phyloP scores from a whole-genome alignment of 1,140 invertebrate genomes.

The Neodiprion virginianus region DNA sequence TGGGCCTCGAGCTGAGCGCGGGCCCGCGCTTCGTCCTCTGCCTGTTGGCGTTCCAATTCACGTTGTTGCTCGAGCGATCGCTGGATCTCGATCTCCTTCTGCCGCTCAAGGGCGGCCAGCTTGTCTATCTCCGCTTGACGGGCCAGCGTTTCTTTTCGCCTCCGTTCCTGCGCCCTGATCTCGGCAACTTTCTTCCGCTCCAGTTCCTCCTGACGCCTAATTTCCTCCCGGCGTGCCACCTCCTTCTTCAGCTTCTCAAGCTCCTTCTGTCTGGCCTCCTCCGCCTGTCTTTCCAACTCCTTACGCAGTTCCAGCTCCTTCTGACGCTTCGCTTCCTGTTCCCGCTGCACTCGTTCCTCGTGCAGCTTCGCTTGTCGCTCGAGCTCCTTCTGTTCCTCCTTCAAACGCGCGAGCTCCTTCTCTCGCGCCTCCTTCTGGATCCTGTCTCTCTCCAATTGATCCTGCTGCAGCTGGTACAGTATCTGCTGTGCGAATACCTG shows the following conservation, averaged over 20 bases:
- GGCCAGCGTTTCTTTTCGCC: conserved; percentile 29
- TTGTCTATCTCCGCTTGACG: conserved; percentile 30
- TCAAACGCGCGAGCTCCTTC: conserved; percentile 49
- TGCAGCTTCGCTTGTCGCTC: conserved; percentile 50
- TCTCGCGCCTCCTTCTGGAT: conserved; percentile 44
- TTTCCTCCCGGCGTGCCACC: conserved; percentile 38
- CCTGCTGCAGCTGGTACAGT: conserved; percentile 56
- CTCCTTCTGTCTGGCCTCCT: conserved; percentile 47
- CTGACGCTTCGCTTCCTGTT: conserved; percentile 50
- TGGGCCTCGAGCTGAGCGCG: background rate
- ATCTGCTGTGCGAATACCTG: conserved; percentile 56
- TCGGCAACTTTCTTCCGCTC: conserved; percentile 35
- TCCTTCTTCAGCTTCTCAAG: conserved; percentile 43
- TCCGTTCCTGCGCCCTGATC: background rate
- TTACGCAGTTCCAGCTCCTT: conserved; percentile 51
- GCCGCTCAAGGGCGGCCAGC: conserved; percentile 26
- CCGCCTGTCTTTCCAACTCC: conserved; percentile 49
- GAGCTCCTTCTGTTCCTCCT: conserved; percentile 49
- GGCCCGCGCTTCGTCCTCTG: conserved; percentile 26
- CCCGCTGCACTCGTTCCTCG: conserved; percentile 41
- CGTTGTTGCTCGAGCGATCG: conserved; percentile 19
- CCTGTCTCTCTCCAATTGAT: conserved; percentile 51
- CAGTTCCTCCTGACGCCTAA: conserved; percentile 39
- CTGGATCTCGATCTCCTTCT: conserved; percentile 28
- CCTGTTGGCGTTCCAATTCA: conserved; percentile 25